Conservation (phyloP, 2,888 invertebrate genomes). For the Acholoe squamosa region DNA sequence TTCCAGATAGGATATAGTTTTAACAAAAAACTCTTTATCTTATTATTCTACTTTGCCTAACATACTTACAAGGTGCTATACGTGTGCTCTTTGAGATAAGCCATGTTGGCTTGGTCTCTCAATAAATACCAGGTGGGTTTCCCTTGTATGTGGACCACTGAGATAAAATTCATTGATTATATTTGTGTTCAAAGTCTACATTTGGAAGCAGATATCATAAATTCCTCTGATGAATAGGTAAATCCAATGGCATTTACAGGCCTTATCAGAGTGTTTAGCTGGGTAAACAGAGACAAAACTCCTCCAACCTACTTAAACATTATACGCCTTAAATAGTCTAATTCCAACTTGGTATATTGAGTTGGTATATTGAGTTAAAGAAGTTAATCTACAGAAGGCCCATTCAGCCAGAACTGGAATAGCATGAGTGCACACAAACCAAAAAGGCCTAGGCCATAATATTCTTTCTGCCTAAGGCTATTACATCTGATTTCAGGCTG, state of each 20-base stretch:
- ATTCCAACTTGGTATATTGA: background rate
- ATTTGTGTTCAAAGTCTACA: conserved; percentile 12
- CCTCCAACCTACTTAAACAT: background rate
- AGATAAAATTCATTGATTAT: conserved; percentile 41
- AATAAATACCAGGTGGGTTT: background rate
- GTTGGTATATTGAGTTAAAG: background rate
- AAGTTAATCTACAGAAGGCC: conserved; percentile 6
- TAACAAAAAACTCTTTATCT: background rate
- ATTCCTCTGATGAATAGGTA: conserved; percentile 23
- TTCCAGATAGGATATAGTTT: background rate
- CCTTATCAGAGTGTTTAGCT: background rate
- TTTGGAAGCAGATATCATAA: background rate
- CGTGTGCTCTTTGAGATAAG: conserved; percentile 13
- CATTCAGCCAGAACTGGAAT: background rate
- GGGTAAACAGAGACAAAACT: background rate
- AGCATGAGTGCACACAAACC: background rate
- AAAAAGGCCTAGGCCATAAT: background rate
- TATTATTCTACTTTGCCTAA: background rate
- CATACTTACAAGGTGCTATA: background rate
- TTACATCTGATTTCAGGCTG: conserved; percentile 34
- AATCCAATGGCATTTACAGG: background rate
- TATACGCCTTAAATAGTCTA: background rate
- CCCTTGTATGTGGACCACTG: background rate
- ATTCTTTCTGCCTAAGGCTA: conserved; percentile 35
- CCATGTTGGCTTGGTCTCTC: background rate